A percentile compares a stretch with the other conserved stretches of the same genome.
phyloP scores from a whole-genome alignment of 2,797 vertebrate species.

The Ctenosaura bakeri region DNA sequence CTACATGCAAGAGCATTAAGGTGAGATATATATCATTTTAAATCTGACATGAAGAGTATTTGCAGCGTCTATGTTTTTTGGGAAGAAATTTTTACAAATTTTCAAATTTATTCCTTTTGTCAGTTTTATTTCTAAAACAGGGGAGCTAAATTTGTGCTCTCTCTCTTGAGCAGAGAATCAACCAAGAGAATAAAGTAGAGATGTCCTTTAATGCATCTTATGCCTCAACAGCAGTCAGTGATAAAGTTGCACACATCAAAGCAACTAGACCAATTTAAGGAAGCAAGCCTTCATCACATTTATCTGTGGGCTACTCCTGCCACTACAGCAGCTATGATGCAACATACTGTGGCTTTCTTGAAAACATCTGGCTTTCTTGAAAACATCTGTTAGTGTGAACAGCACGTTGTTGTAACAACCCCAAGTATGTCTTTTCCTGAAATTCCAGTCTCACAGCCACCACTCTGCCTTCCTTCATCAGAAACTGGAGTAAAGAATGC shows the following conservation, averaged over 20 bases:
- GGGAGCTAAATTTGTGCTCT: background rate
- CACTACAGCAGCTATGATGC: background rate
- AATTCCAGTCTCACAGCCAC: background rate
- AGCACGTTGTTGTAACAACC: background rate
- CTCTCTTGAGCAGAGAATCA: background rate
- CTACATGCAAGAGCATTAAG: conserved; percentile 34
- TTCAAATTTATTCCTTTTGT: conserved; percentile 3
- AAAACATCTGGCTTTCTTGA: background rate
- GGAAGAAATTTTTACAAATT: conserved; percentile 32
- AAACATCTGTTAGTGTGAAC: background rate
- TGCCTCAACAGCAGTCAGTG: background rate
- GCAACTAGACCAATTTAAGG: background rate
- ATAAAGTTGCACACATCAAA: background rate
- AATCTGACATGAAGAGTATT: background rate
- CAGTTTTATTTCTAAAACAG: background rate
- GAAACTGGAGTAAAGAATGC: background rate
- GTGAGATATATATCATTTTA: conserved; percentile 11
- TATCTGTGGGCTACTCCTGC: background rate
- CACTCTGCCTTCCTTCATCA: no score
- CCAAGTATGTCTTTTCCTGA: background rate
- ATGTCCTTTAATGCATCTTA: background rate
- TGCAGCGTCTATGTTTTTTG: conserved; percentile 29
- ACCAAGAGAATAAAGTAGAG: background rate
- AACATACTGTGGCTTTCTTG: background rate
- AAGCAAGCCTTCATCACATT: background rate